Conservation (phyloP, 2,113 vertebrate species). For the Upupa epops region DNA sequence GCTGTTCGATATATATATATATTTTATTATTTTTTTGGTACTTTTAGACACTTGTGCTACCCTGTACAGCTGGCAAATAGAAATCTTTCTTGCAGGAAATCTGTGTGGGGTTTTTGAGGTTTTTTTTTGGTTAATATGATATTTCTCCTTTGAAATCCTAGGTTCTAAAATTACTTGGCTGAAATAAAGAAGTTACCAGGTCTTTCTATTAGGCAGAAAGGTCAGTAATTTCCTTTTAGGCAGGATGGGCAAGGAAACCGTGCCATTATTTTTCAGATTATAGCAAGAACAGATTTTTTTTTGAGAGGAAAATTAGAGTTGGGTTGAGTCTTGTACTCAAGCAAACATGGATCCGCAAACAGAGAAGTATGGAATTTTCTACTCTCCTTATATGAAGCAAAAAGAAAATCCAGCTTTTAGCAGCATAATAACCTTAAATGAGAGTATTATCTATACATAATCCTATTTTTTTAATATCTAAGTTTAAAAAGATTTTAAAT, state of each 20-base stretch:
- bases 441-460: background rate
- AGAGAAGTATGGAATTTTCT: background rate
- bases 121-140: background rate
- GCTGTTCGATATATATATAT: too few species aligned
- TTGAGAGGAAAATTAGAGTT: background rate
- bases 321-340: background rate
- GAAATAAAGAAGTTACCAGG: background rate
- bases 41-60: conserved; percentile 16
- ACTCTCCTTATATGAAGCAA: background rate
- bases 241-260: background rate
- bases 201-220: background rate
- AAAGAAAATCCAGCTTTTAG: background rate
- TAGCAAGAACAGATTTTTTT: background rate
- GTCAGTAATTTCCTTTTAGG: conserved; percentile 1
- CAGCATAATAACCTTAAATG: background rate
- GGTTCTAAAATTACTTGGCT: background rate
- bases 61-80: conserved; percentile 20
- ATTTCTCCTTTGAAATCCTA: background rate
- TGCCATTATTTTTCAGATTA: background rate
- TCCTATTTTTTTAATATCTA: background rate
- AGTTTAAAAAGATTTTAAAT: background rate
- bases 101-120: too few species aligned
- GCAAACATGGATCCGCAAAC: background rate
- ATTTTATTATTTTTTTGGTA: conserved; percentile 41
- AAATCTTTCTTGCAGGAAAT: conserved; percentile 27